Base-by-base conservation (phyloP, 2,113 vertebrate species). In the Rafetus swinhoei region DNA sequence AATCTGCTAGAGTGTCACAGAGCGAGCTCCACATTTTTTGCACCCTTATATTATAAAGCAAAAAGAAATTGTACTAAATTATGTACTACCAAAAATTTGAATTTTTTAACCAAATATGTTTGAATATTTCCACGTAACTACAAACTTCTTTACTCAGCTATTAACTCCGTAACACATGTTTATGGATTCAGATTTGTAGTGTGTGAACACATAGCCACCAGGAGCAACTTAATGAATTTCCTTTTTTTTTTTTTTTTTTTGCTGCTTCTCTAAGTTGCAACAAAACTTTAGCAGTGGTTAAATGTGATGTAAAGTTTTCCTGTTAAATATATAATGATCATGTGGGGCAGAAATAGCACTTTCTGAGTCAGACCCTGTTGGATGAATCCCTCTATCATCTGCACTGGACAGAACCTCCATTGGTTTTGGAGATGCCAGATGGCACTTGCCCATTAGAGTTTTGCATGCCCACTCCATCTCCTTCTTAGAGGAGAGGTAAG, bases 291-390 rank as follows among this genome's bases (percentile, higher is more conserved):
- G 57, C 3, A 6, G 50, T 5, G 19, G 18, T 62, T 88, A 45
- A 18, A 55, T 56, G 39, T 7, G 92, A 56, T 7, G 39, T 77
- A 27, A 77, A 13, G 1, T 89, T 91, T 80, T 35, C 6, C 24
- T 24, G 0, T 0, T 1, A 54, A 81, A 55, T 79, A 55, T 79
- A 24, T 11, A 25, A 9, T 8, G 4, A 1, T 21, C 56, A 29
- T 32, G 21, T 32, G 45, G 21, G 45, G n/a, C 11, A 12, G 1
- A n/a, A 25, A 16, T 53, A 60, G 52, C n/a, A 19, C n/a, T 69
- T 80, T 24, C 7, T 79, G 55, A 72, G 55, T 29, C 80, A 54
- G 18, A 27, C 10, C 2, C 3, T n/a, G 15, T 69, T 69, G 7
- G 27, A 55, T 50, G 27, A 79, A 55, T 29, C n/a, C 54, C 35